Evolutionary conservation across 30 jellyfish, hydroid and myxozoan species (phyloP).

Genomic region (Morbakka virulenta): DNA sequence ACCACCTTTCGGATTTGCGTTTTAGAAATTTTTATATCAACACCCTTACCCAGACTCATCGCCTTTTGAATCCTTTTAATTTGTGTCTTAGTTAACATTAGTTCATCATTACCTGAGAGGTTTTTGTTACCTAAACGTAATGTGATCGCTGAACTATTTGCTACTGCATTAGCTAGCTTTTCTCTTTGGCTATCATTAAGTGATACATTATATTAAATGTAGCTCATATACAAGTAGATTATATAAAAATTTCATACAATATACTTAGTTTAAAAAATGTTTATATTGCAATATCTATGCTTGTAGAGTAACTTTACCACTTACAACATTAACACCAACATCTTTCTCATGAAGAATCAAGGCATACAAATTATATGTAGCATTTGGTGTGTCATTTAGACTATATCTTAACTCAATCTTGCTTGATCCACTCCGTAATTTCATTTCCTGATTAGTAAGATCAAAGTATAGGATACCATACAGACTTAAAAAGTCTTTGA

Average conservation of each 20-base stretch:
- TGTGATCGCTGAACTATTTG: slow-evolving; percentile 25
- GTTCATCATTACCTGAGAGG: slow-evolving; percentile 35
- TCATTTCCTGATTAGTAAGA: slow-evolving; percentile 5
- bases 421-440: neutral
- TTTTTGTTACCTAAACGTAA: slow-evolving; percentile 10
- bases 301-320: neutral
- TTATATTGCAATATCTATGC: too few species aligned
- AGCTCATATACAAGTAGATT: slow-evolving; percentile 39
- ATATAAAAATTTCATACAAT: too few species aligned
- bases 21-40: slow-evolving; percentile 22
- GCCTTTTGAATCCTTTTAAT: slow-evolving; percentile 40
- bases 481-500: neutral
- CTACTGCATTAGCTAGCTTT: slow-evolving; percentile 42
- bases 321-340: neutral
- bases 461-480: slow-evolving; percentile 21
- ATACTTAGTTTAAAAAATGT: too few species aligned
- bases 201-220: slow-evolving; percentile 21
- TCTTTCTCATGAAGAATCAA: slow-evolving; percentile 5
- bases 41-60: slow-evolving; percentile 7
- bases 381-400: slow-evolving; percentile 18
- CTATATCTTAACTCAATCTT: slow-evolving; percentile 12
- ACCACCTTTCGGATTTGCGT: slow-evolving; percentile 33
- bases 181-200: slow-evolving; percentile 33
- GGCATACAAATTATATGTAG: slow-evolving; percentile 7
- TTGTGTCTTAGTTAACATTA: slow-evolving; percentile 33